These are phyloP conservation scores for Drosophila conformis DNA, from an alignment of 2,888 invertebrate species.

Conservation along the genomic window DNA sequence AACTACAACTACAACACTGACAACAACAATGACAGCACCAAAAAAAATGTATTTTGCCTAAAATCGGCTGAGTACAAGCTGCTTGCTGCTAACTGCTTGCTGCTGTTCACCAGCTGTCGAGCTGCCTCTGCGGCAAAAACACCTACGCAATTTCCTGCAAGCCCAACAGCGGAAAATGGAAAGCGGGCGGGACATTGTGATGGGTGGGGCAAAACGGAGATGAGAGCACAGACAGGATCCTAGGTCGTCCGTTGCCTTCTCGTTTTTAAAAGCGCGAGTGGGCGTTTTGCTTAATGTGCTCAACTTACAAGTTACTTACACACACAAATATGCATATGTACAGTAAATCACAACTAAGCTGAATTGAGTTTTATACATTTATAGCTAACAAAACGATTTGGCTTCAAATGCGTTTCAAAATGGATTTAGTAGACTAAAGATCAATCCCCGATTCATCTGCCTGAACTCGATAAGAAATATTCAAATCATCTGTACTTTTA, in stretches of 20 bases:
- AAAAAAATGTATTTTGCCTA: conserved; percentile 40
- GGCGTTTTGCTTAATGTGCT: conserved; percentile 67
- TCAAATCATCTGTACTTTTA: background rate
- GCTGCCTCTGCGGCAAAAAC: conserved; percentile 61
- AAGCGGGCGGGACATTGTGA: conserved; percentile 28
- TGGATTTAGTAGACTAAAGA: background rate
- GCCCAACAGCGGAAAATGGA: conserved; percentile 68
- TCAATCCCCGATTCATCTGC: background rate
- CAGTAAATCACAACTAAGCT: conserved; percentile 26
- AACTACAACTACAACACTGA: conserved; percentile 8
- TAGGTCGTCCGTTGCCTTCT: conserved; percentile 46
- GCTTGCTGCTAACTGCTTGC: conserved; percentile 34
- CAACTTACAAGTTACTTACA: conserved; percentile 44
- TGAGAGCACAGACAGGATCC: conserved; percentile 61
- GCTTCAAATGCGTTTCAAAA: too few relatives aligned
- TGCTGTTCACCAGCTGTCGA: conserved; percentile 42
- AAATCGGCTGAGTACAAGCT: conserved; percentile 44
- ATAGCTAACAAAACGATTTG: background rate
- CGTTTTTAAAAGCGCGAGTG: conserved; percentile 49
- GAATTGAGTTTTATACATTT: conserved; percentile 1
- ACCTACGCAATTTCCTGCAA: conserved; percentile 79
- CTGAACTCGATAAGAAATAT: background rate
- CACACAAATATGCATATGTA: conserved; percentile 16
- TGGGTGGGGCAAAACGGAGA: conserved; percentile 61
- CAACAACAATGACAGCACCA: conserved; percentile 44